phyloP scores from a whole-genome alignment of 1,140 invertebrate genomes.

The Polypedilum vanderplanki region DNA sequence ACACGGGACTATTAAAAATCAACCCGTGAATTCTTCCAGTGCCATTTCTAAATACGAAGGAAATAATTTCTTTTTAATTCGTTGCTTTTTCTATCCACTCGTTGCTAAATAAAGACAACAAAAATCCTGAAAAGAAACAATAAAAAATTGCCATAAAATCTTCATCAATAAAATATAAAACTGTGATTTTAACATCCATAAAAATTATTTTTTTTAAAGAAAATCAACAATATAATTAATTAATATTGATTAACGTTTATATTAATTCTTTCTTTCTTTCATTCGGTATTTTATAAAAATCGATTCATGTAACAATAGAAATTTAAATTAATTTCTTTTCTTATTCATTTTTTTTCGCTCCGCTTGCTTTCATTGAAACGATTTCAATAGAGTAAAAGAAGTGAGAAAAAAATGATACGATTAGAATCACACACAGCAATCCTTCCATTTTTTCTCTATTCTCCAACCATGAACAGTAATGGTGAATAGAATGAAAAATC shows the following conservation, averaged over 20 bases:
- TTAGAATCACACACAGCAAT: constrained; percentile 9
- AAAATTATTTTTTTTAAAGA: background rate
- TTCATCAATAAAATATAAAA: constrained; percentile 2
- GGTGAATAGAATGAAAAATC: background rate
- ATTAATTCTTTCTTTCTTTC: background rate
- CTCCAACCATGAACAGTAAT: background rate
- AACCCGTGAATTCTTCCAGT: constrained; percentile 28
- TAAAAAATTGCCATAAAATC: background rate
- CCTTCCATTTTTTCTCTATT: background rate
- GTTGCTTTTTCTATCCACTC: too few relatives aligned
- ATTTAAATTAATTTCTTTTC: background rate
- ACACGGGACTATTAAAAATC: constrained; percentile 10
- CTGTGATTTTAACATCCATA: constrained; percentile 18
- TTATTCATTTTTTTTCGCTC: too few relatives aligned
- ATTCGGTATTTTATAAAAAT: background rate
- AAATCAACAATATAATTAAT: constrained; percentile 20
- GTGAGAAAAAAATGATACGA: background rate
- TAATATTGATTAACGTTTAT: constrained; percentile 18
- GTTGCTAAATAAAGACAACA: too few relatives aligned
- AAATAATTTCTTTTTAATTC: background rate
- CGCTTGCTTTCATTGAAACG: background rate
- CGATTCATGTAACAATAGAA: background rate
- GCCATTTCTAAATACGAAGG: constrained; percentile 26
- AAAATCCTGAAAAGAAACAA: background rate
- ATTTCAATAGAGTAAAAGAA: background rate